Conservation (phyloP, 2,797 vertebrate species). For the Chiroxiphia lanceolata region DNA sequence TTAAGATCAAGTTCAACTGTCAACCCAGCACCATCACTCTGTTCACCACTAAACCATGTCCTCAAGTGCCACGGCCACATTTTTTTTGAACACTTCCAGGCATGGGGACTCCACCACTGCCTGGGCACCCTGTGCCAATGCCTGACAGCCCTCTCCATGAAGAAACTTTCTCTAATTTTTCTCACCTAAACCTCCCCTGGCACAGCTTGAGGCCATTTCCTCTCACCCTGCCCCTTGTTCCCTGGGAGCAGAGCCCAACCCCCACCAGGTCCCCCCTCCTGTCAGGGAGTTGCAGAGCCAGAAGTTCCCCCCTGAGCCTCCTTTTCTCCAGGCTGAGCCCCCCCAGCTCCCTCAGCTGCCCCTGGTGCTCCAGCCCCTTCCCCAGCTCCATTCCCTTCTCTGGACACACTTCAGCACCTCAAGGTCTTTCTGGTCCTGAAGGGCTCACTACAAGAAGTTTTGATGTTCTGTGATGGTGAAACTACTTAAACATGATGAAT, state of each 20-base stretch:
- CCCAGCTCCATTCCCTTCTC: not conserved
- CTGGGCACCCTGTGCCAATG: not conserved
- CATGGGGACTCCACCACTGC: no score
- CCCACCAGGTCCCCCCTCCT: fast-evolving
- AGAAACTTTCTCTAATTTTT: not conserved
- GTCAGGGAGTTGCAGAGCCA: not conserved
- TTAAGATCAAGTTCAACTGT: not conserved
- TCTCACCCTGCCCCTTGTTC: not conserved
- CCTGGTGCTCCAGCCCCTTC: not conserved
- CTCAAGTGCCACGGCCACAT: not conserved
- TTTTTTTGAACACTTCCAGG: not conserved
- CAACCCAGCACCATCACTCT: not conserved
- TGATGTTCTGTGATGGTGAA: not conserved
- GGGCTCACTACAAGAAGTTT: not conserved
- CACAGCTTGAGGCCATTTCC: fast-evolving
- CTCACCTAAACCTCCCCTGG: not conserved
- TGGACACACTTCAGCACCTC: fast-evolving
- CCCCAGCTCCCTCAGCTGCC: not conserved
- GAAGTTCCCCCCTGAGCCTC: not conserved
- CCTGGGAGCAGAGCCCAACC: not conserved
- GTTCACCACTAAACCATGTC: not conserved
- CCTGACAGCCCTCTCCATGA: not conserved
- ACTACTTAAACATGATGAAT: not conserved
- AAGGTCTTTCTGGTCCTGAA: not conserved
- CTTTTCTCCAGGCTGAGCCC: not conserved